Base-by-base conservation (phyloP, 2,888 invertebrate species). In the Drosophila mimetica region DNA sequence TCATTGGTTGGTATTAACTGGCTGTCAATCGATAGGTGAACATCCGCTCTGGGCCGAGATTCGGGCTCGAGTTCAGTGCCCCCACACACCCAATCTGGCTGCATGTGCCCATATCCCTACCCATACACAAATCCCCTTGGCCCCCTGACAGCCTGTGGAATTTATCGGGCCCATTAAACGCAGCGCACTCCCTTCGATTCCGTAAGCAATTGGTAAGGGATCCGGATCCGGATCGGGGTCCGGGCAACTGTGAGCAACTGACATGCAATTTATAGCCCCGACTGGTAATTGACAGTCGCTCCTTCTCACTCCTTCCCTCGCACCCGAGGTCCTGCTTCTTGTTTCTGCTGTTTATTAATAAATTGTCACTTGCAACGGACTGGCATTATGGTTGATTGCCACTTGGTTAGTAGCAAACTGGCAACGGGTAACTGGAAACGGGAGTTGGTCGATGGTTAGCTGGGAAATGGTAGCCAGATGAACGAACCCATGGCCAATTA, bases 141-240 rank as follows among this genome's bases (percentile, higher is more conserved):
- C 51, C 70, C 58, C 59, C 70, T 69, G 81, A 81, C 78, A 81
- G 81, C 51, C 71, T 60, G 59, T 64, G 75, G 46, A 81, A 83
- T 83, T 83, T 83, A 86, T 83, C 65, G 85, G 60, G 69, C 75
- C 85, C 85, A 86, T 83, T 83, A 83, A 86, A 76, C 79, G 85
- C 87, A 81, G 79, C 79, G 79, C 51, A 18, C 41, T 39, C 55
- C 54, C 42, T 53, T 47, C 42, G 47, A 58, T 54, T 58, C 52
- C 18, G 44, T 41, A 51, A 65, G 60, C 71, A 64, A 67, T 76
- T 75, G 72, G 65, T 48, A 65, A 71, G 66, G 76, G 70, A 64
- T 22, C 34, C 5, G n/a, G 11, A n/a, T n/a, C n/a, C n/a, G 76
- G 70, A 64, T 22, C 34, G 66, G 76, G 70, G 61, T 22, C 34